Conservation (phyloP, 2,888 invertebrate genomes). For the Auanema sp. region DNA sequence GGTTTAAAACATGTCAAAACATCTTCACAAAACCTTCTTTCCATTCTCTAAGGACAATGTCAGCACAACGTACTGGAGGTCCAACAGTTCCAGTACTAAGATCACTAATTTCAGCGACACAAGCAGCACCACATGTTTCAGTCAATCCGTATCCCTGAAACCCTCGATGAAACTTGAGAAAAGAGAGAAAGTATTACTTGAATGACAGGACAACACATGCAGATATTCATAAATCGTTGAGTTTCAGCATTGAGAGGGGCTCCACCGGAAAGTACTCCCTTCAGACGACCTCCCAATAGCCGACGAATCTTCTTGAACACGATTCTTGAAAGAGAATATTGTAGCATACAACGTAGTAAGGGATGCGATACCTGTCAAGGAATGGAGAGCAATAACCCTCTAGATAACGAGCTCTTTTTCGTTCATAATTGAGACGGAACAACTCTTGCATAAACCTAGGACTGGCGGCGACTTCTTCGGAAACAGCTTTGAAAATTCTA, state of each 20-base stretch:
- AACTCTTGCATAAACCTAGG: slow-evolving; percentile 71
- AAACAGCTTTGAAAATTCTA: slow-evolving; percentile 91
- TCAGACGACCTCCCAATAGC: slow-evolving; percentile 83
- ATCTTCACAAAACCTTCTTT: slow-evolving; percentile 73
- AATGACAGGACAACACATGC: slow-evolving; percentile 81
- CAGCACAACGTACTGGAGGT: slow-evolving; percentile 80
- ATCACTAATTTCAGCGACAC: slow-evolving; percentile 69
- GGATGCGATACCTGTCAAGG: slow-evolving; percentile 64
- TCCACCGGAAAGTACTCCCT: slow-evolving; percentile 81
- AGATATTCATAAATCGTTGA: slow-evolving; percentile 86
- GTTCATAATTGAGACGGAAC: slow-evolving; percentile 89
- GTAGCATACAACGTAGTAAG: background rate
- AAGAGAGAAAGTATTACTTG: slow-evolving; percentile 19
- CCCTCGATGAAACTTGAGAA: background rate
- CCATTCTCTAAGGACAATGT: slow-evolving; percentile 86
- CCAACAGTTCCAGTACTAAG: slow-evolving; percentile 82
- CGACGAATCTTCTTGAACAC: slow-evolving; percentile 73
- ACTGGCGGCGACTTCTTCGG: slow-evolving; percentile 77
- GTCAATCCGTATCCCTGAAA: slow-evolving; percentile 86
- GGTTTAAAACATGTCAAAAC: background rate
- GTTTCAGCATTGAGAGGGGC: slow-evolving; percentile 93
- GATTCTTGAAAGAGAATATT: no score
- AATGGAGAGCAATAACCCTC: slow-evolving; percentile 68
- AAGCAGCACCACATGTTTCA: slow-evolving; percentile 91
- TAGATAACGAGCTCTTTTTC: slow-evolving; percentile 83